phyloP scores from a whole-genome alignment of 2,888 invertebrate species.

The Spicauda simplicius region DNA sequence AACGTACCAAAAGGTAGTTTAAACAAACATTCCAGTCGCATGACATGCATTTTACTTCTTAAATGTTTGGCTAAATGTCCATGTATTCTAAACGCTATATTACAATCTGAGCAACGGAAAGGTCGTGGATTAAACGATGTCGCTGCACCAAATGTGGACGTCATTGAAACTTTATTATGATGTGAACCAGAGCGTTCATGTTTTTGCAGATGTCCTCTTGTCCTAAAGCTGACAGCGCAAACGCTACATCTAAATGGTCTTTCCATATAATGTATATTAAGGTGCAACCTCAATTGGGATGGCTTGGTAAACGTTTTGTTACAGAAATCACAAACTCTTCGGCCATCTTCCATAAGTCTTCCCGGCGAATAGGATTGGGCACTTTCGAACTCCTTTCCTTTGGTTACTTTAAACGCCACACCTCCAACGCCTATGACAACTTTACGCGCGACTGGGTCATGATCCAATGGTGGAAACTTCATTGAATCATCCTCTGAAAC shows the following conservation, averaged over 20 bases:
- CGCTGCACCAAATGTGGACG: conserved; percentile 92
- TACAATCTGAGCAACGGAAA: conserved; percentile 98
- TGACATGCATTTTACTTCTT: conserved; percentile 97
- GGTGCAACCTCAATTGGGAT: conserved; percentile 94
- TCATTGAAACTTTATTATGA: conserved; percentile 96
- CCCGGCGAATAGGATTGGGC: conserved; percentile 75
- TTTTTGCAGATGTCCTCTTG: conserved; percentile 96
- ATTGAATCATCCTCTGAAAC: conserved; percentile 63
- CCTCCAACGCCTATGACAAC: conserved; percentile 88
- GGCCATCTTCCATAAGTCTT: conserved; percentile 88
- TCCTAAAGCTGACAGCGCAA: conserved; percentile 95
- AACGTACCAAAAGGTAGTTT: conserved; percentile 97
- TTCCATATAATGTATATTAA: conserved; percentile 98
- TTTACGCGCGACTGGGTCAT: conserved; percentile 82
- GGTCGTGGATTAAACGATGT: conserved; percentile 97
- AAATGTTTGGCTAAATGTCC: conserved; percentile 99
- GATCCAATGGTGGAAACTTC: conserved; percentile 67
- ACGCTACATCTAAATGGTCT: conserved; percentile 96
- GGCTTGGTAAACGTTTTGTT: conserved; percentile 96
- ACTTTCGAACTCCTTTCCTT: conserved; percentile 79
- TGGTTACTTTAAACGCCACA: conserved; percentile 84
- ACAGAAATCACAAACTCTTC: conserved; percentile 93
- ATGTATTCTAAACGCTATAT: conserved; percentile 97
- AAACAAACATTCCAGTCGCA: conserved; percentile 95
- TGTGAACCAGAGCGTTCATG: conserved; percentile 96